These are phyloP conservation scores for Falcaria lacertinaria DNA, from an alignment of 2,888 invertebrate genomes.

Conservation along the genomic window DNA sequence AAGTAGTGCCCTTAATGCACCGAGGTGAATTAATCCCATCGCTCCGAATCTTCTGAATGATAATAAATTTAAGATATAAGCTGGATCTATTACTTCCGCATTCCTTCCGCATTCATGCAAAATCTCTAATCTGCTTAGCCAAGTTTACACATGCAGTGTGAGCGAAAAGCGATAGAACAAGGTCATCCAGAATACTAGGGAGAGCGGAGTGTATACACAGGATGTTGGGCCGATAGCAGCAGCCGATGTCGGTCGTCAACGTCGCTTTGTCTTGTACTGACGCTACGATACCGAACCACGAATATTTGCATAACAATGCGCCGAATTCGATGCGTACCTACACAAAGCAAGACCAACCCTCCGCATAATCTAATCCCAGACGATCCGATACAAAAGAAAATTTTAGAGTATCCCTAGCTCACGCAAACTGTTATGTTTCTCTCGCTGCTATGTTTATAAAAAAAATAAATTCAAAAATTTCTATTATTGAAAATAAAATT, in stretches of 20 bases:
- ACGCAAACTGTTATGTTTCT: not conserved
- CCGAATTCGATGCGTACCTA: conserved; percentile 63
- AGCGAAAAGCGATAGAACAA: conserved; percentile 25
- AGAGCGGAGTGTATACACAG: conserved; percentile 48
- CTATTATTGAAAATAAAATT: not conserved
- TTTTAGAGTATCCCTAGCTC: not conserved
- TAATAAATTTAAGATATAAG: no score
- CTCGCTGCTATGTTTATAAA: not conserved
- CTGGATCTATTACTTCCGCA: not conserved
- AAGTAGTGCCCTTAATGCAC: no score
- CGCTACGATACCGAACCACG: conserved; percentile 66
- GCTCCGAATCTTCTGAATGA: no score
- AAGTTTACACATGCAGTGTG: conserved; percentile 13
- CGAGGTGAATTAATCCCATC: no score
- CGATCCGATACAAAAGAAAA: not conserved
- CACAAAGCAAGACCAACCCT: conserved; percentile 21
- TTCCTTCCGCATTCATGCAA: no score
- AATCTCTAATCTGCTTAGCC: not conserved
- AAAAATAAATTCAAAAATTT: not conserved
- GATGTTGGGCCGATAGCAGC: conserved; percentile 61
- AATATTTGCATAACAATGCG: conserved; percentile 76
- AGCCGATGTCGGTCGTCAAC: conserved; percentile 69
- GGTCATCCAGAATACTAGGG: conserved; percentile 39
- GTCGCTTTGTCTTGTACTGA: conserved; percentile 73
- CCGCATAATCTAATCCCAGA: conserved; percentile 21